Evolutionary conservation across 2,797 vertebrate species (phyloP), one percentile per base, ranked within the genome.

Genomic region (Melanotaenia trifasciata): DNA sequence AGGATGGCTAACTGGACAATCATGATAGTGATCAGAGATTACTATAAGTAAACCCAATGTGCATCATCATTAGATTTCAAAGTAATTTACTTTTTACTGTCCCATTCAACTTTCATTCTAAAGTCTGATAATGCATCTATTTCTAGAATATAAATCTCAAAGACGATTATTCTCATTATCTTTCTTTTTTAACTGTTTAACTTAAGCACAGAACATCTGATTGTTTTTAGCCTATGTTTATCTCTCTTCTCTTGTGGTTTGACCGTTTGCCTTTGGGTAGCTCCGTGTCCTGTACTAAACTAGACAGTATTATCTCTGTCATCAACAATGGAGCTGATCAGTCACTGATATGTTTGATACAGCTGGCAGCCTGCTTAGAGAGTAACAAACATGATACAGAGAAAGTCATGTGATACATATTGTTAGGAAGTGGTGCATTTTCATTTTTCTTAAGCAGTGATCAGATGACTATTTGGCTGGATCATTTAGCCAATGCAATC

Each of bases 281-380:
- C 20, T 60, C 73, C 64, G 68, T 28, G 32, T 9, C 14, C 35
- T 43, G 6, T 86, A 54, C 74, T 64, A 66, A 53, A 60, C 72
- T 50, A n/a, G 61, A 76, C 61, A 77, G 70, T 86, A 85, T 83
- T 82, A 78, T 84, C 72, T 59, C 18, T 76, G 63, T 78, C 69
- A 90, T 93, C 57, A 93, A 91, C 94, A 90, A 93, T 92, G 70
- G 2, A 92, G 30, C 54, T 40, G 43, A 57, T 61, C 60, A 56
- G 81, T 82, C 80, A 90, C 40, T 86, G 81, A 91, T 81, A 72
- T 58, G 68, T 60, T 77, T 58, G 67, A 78, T 84, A 83, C 76
- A 85, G 51, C 22, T 51, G 71, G 51, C 76, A 84, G 68, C 36
- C 75, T 72, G 67, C 67, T 78, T 35, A 43, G 36, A 78, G 28